Evolutionary conservation across 2,888 invertebrate genomes (phyloP).

Genomic region (Isoperla grammatica): DNA sequence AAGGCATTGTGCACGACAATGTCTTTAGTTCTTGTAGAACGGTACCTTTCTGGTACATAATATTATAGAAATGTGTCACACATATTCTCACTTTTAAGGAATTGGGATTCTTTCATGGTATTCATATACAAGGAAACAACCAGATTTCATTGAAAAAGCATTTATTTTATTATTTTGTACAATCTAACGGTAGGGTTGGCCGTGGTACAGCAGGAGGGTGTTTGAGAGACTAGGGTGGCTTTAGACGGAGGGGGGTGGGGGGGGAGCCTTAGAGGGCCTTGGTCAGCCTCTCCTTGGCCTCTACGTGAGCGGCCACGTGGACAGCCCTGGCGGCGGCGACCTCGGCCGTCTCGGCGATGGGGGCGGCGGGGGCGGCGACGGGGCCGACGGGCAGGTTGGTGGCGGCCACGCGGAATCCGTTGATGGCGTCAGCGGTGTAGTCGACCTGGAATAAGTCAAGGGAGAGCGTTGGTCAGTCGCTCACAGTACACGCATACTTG

Average conservation of each 20-base stretch:
- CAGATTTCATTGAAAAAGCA: background rate
- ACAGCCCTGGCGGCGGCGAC: constrained; percentile 6
- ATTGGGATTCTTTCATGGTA: too few relatives aligned
- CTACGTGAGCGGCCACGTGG: constrained; percentile 15
- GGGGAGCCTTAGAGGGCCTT: background rate
- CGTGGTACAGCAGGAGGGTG: background rate
- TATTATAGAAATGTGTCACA: too few relatives aligned
- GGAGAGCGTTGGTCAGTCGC: too few relatives aligned
- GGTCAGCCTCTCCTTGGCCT: constrained; percentile 7
- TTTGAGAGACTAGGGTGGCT: constrained; percentile 12
- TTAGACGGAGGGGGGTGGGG: too few relatives aligned
- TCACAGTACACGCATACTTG: too few relatives aligned
- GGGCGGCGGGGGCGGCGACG: constrained; percentile 24
- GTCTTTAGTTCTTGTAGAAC: too few relatives aligned
- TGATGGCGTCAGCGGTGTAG: constrained; percentile 44
- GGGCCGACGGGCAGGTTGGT: constrained; percentile 45
- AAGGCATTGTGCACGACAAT: too few relatives aligned
- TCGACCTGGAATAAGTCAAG: constrained; percentile 31
- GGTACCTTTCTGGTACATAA: too few relatives aligned
- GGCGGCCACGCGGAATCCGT: constrained; percentile 46
- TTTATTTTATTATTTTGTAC: constrained; percentile 15
- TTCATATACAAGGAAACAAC: too few relatives aligned
- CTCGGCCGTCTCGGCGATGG: constrained; percentile 7
- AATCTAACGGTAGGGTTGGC: background rate
- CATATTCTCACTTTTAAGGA: too few relatives aligned